Evolutionary conservation across 2,888 invertebrate species (phyloP).

Genomic region (Erebia ligea): DNA sequence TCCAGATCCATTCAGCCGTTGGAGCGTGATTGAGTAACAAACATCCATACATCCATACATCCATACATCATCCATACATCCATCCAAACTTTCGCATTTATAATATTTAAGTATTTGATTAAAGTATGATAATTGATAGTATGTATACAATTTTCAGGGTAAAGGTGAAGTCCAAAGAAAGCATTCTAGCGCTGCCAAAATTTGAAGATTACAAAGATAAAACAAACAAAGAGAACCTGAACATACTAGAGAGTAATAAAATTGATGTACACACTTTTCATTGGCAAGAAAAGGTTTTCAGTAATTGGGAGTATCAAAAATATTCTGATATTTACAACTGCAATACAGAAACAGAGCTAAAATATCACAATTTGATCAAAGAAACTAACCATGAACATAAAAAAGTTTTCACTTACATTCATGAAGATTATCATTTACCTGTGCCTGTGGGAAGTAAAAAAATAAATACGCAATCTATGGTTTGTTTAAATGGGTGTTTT

Average conservation of each 20-base stretch:
- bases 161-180: slow-evolving; percentile 62
- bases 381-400: slow-evolving; percentile 57
- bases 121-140: too few species aligned
- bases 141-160: slow-evolving; percentile 55
- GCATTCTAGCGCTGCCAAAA: slow-evolving; percentile 63
- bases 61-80: too few species aligned
- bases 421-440: slow-evolving; percentile 81
- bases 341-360: slow-evolving; percentile 80
- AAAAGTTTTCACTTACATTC: slow-evolving; percentile 82
- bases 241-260: slow-evolving; percentile 47
- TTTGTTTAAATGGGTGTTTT: slow-evolving; percentile 53
- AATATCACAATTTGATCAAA: slow-evolving; percentile 58
- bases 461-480: slow-evolving; percentile 31
- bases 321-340: slow-evolving; percentile 86
- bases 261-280: slow-evolving; percentile 72
- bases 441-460: slow-evolving; percentile 54
- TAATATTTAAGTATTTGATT: too few species aligned
- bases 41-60: too few species aligned
- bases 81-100: too few species aligned
- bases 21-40: too few species aligned
- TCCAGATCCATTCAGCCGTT: too few species aligned
- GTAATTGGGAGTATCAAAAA: slow-evolving; percentile 82
- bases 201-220: slow-evolving; percentile 63
- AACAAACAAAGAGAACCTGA: slow-evolving; percentile 46
- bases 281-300: slow-evolving; percentile 90